Conservation (phyloP, 2,797 vertebrate species). For the Avahi laniger region DNA sequence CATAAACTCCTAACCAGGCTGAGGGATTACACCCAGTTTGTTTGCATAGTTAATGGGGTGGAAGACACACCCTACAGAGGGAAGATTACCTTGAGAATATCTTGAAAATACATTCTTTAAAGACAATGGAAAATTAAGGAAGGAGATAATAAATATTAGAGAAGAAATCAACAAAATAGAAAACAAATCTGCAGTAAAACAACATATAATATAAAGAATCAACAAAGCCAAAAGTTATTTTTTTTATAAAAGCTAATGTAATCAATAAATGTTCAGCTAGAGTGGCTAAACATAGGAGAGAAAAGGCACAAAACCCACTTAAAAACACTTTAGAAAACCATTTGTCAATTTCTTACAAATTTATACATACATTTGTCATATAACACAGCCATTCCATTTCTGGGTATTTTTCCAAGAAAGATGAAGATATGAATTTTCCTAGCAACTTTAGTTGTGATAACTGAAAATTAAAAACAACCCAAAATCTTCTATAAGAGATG, state of each 20-base stretch:
- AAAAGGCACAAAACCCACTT: not conserved
- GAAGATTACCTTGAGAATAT: not conserved
- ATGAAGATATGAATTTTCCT: no score
- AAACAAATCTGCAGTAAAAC: not conserved
- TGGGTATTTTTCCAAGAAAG: not conserved
- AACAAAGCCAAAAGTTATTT: not conserved
- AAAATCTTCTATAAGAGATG: no score
- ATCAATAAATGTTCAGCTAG: no score
- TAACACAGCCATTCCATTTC: not conserved
- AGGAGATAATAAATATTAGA: not conserved
- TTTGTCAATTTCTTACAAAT: not conserved
- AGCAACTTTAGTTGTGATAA: no score
- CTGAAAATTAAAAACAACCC: no score
- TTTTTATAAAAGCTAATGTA: not conserved
- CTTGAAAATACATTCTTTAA: not conserved
- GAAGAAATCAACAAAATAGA: not conserved
- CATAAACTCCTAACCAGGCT: no score
- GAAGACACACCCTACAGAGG: not conserved
- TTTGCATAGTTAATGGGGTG: not conserved
- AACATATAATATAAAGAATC: not conserved
- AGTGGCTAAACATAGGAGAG: not conserved
- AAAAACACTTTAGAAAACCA: not conserved
- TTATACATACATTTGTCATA: not conserved
- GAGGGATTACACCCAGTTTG: not conserved
- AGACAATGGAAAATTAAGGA: not conserved